Conservation (phyloP, 1,140 invertebrate genomes). For the Scaptomyza hsui region DNA sequence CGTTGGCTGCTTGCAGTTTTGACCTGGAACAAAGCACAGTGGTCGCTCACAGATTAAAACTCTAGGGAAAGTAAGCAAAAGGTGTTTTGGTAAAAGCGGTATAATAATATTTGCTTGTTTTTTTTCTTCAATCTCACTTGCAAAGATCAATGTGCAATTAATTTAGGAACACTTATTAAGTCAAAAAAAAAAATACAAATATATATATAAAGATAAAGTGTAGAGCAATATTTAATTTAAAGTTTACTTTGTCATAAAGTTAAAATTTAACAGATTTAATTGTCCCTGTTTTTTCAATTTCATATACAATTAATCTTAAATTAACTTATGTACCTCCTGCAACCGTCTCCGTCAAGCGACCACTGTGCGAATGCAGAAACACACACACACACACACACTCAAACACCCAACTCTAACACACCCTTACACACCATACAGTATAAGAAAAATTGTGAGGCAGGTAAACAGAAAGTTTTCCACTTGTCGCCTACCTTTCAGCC, state of each 20-base stretch:
- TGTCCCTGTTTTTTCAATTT: too few species aligned
- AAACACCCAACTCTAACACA: background rate
- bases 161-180: too few species aligned
- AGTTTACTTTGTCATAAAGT: too few species aligned
- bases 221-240: too few species aligned
- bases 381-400: conserved; percentile 17
- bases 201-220: too few species aligned
- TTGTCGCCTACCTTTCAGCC: conserved; percentile 41
- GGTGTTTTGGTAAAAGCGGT: too few species aligned
- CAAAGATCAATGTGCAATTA: too few species aligned
- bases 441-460: conserved; percentile 22
- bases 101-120: too few species aligned
- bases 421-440: background rate
- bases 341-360: background rate
- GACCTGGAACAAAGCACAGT: conserved; percentile 21
- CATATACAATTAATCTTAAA: too few species aligned
- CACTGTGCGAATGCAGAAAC: background rate
- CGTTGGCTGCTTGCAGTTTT: conserved; percentile 41
- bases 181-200: too few species aligned
- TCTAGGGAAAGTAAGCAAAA: background rate
- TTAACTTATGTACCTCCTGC: background rate
- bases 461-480: conserved; percentile 60
- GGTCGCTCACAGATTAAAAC: background rate
- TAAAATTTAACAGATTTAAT: too few species aligned
- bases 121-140: too few species aligned